These are phyloP conservation scores for Danaus plexippus DNA, from an alignment of 1,140 invertebrate genomes.

Conservation along the genomic window DNA sequence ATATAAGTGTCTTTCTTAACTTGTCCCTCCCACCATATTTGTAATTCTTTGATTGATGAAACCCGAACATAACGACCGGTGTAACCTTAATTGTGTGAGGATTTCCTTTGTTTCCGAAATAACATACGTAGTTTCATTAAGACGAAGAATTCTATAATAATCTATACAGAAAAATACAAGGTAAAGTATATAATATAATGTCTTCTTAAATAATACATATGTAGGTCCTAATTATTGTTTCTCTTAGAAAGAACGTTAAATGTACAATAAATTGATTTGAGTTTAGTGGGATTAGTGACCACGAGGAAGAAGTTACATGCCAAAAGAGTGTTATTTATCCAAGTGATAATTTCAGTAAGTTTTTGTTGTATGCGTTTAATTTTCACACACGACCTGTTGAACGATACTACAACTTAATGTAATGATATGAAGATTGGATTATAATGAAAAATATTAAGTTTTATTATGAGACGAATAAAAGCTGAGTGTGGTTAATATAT, in stretches of 20 bases:
- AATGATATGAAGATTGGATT: conserved; percentile 7
- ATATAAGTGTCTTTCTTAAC: conserved; percentile 1
- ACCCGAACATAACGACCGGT: conserved; percentile 9
- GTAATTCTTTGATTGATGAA: conserved; percentile 14
- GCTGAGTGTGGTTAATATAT: too few relatives aligned
- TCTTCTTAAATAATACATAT: too few relatives aligned
- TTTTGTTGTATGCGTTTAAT: conserved; percentile 24
- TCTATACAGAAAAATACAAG: too few relatives aligned
- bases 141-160: too few relatives aligned
- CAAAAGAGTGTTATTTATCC: conserved; percentile 23
- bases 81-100: conserved; percentile 14
- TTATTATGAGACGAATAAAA: conserved; percentile 4
- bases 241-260: too few relatives aligned
- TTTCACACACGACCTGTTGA: conserved; percentile 4
- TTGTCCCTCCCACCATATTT: conserved; percentile 1
- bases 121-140: too few relatives aligned
- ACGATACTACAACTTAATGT: conserved; percentile 5
- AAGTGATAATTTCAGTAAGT: conserved; percentile 22
- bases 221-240: too few relatives aligned
- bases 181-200: too few relatives aligned
- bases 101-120: conserved; percentile 12
- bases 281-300: conserved; percentile 6
- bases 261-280: too few relatives aligned
- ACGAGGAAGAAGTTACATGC: conserved; percentile 19
- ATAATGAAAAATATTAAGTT: conserved; percentile 21